phyloP scores from a whole-genome alignment of 1,140 invertebrate species.

The Archivesica marissinica region DNA sequence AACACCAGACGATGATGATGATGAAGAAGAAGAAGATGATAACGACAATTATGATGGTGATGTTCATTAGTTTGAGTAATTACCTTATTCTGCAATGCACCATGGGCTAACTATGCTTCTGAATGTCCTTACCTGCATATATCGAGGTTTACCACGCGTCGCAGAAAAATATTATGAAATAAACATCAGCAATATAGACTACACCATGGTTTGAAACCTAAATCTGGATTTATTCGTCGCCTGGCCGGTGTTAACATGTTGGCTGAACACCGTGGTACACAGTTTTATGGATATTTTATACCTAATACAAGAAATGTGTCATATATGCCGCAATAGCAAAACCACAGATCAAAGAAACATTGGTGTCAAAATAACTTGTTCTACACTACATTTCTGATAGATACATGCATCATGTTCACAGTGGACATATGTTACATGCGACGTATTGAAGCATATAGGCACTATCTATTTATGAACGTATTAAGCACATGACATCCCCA shows the following conservation, averaged over 20 bases:
- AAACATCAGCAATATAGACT: not conserved
- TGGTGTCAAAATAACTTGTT: constrained; percentile 51
- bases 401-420: constrained; percentile 17
- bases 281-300: constrained; percentile 59
- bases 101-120: no score
- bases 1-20: no score
- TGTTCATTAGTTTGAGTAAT: no score
- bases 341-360: constrained; percentile 22
- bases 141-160: no score
- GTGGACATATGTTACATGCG: no score
- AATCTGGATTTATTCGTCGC: constrained; percentile 24
- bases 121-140: no score
- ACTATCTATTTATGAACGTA: no score
- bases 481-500: no score
- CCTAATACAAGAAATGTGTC: constrained; percentile 48
- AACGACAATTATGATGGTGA: no score
- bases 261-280: not conserved
- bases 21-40: no score
- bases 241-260: constrained; percentile 19
- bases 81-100: no score
- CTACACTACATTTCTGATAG: constrained; percentile 14
- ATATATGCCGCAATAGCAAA: constrained; percentile 24
- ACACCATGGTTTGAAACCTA: not conserved
- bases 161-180: constrained; percentile 17
- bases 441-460: no score